Percentiles rank a stretch among this genome's conserved stretches.
Evolutionary conservation across 1,140 invertebrate species (phyloP).

Genomic region (Spodoptera litura): DNA sequence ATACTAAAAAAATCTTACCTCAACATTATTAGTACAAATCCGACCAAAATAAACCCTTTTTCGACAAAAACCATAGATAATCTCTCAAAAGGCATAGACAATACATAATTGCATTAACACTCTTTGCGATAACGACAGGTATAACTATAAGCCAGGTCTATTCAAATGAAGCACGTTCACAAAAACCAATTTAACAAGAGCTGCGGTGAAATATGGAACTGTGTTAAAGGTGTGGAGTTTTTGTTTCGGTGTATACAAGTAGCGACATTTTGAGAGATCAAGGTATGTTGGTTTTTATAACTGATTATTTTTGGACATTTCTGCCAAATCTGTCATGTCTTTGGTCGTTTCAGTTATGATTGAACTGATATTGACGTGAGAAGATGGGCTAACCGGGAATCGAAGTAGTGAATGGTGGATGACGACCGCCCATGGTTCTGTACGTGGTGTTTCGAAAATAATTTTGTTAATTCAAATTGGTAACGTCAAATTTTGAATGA

Average conservation of each 20-base stretch:
- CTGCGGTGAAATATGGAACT: not conserved
- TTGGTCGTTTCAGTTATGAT: slow-evolving; percentile 68
- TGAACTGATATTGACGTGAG: slow-evolving; percentile 77
- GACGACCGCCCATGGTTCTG: not conserved
- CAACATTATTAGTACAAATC: not conserved
- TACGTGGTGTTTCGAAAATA: not conserved
- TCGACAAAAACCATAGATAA: slow-evolving; percentile 8
- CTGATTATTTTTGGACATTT: not conserved
- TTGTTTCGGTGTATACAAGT: not conserved
- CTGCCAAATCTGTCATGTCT: slow-evolving; percentile 16
- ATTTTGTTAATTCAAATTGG: not conserved
- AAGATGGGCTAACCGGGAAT: slow-evolving; percentile 43
- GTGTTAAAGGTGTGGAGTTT: not conserved
- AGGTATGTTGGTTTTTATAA: not conserved
- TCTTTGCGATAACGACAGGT: slow-evolving; percentile 19
- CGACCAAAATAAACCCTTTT: slow-evolving; percentile 2
- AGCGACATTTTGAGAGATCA: not conserved
- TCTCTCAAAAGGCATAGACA: slow-evolving; percentile 22
- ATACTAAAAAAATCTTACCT: not conserved
- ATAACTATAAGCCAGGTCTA: slow-evolving; percentile 9
- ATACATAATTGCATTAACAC: slow-evolving; percentile 30
- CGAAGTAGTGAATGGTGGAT: not conserved
- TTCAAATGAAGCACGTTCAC: slow-evolving; percentile 1
- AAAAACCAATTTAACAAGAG: not conserved
- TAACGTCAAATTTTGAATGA: too few relatives aligned